phyloP scores from a whole-genome alignment of 2,797 vertebrate species.

The Champsocephalus gunnari region DNA sequence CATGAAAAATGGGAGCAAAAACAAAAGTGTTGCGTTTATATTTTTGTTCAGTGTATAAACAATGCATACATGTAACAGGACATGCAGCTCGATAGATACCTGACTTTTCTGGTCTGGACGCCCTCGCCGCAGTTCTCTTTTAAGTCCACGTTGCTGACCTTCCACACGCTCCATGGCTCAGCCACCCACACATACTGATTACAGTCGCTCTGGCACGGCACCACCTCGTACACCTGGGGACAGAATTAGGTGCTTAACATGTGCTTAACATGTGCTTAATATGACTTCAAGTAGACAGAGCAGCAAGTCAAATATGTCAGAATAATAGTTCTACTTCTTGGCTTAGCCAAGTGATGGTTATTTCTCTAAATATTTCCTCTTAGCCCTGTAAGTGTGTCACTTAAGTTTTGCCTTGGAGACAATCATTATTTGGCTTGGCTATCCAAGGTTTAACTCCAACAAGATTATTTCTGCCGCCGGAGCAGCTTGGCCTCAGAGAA shows the following conservation, averaged over 20 bases:
- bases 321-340: neutral
- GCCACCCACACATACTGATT: constrained; percentile 95
- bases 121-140: constrained; percentile 97
- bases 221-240: constrained; percentile 95
- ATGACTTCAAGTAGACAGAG: neutral
- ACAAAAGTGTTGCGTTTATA: too few relatives aligned
- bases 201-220: constrained; percentile 97
- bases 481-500: constrained; percentile 36
- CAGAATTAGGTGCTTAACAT: neutral
- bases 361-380: constrained; percentile 21
- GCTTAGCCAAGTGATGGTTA: neutral
- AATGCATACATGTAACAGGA: neutral
- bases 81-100: constrained; percentile 79
- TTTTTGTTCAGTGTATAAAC: too few relatives aligned
- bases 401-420: constrained; percentile 32
- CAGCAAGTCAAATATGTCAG: neutral
- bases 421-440: constrained; percentile 50
- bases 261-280: neutral
- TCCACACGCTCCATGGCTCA: constrained; percentile 97
- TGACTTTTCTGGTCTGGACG: constrained; percentile 96
- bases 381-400: constrained; percentile 32
- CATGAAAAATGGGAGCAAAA: too few relatives aligned
- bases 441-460: constrained; percentile 54
- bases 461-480: constrained; percentile 51
- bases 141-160: constrained; percentile 94